phyloP scores from a whole-genome alignment of 2,888 invertebrate genomes.

The Andrena praecox region DNA sequence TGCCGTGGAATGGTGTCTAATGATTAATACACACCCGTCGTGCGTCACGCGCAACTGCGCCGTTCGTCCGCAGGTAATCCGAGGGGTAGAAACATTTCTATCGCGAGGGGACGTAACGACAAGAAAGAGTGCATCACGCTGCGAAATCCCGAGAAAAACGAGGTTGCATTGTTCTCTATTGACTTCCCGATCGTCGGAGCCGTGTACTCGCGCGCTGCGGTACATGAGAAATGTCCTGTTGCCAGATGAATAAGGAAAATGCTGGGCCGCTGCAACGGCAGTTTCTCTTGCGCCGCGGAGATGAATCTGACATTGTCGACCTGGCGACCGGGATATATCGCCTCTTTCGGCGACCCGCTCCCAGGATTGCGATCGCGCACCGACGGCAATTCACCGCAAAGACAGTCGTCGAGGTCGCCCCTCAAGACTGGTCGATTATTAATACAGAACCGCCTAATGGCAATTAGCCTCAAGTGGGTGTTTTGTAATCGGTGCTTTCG shows the following conservation, averaged over 20 bases:
- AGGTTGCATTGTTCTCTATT: slow-evolving; percentile 66
- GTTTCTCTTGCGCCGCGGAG: slow-evolving; percentile 65
- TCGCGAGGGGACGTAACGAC: slow-evolving; percentile 8
- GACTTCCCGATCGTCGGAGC: slow-evolving; percentile 62
- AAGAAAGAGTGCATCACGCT: slow-evolving; percentile 30
- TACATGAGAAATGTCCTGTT: slow-evolving; percentile 66
- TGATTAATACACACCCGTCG: slow-evolving; percentile 26
- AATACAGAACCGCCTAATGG: neutral
- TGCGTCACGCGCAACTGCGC: slow-evolving; percentile 21
- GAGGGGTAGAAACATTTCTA: slow-evolving; percentile 28
- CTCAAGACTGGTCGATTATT: neutral
- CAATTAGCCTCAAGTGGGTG: neutral
- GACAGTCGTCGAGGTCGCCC: too few species aligned
- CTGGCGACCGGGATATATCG: slow-evolving; percentile 57
- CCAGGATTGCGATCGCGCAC: slow-evolving; percentile 20
- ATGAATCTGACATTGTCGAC: slow-evolving; percentile 60
- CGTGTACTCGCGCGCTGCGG: slow-evolving; percentile 37
- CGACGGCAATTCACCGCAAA: neutral
- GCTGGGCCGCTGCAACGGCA: slow-evolving; percentile 58
- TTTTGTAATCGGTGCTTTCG: neutral
- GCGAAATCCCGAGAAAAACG: slow-evolving; percentile 65
- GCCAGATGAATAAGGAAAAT: slow-evolving; percentile 72
- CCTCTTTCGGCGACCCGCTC: slow-evolving; percentile 45
- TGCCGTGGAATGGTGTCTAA: neutral
- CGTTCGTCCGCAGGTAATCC: slow-evolving; percentile 22